These are phyloP conservation scores for Andinoacara biseriatus DNA, from an alignment of 2,113 vertebrate genomes.

Conservation along the genomic window DNA sequence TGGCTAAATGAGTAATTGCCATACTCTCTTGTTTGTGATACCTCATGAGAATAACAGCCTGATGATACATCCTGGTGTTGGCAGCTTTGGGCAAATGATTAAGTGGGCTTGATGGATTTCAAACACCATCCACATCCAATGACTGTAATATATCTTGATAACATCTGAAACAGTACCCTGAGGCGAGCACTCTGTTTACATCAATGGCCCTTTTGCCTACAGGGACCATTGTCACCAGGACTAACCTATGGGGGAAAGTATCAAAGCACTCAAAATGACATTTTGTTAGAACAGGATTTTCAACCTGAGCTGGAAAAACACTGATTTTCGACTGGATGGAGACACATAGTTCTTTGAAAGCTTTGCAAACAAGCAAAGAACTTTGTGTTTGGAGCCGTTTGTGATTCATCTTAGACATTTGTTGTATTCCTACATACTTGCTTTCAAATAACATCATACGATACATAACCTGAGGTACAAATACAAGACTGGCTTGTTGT, in stretches of 20 bases:
- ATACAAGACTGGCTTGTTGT: conserved; percentile 39
- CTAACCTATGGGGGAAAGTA: conserved; percentile 12
- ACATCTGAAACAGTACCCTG: conserved; percentile 45
- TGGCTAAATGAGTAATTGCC: conserved; percentile 39
- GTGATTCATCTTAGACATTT: conserved; percentile 11
- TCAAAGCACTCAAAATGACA: conserved; percentile 20
- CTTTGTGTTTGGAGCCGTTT: conserved; percentile 26
- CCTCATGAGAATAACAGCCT: conserved; percentile 30
- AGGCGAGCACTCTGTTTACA: conserved; percentile 50
- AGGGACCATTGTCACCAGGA: conserved; percentile 19
- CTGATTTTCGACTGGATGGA: background rate
- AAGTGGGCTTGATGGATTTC: conserved; percentile 50
- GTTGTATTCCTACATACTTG: conserved; percentile 22
- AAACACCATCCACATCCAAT: conserved; percentile 33
- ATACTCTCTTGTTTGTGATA: conserved; percentile 26
- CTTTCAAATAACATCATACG: conserved; percentile 48
- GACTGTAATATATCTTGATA: conserved; percentile 41
- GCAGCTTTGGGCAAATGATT: conserved; percentile 41
- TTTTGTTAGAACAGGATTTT: conserved; percentile 36
- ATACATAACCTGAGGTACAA: conserved; percentile 67
- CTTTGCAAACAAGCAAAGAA: conserved; percentile 26
- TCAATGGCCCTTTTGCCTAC: conserved; percentile 26
- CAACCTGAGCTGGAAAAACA: conserved; percentile 24
- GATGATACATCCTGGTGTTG: conserved; percentile 26
- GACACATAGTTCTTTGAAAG: conserved; percentile 9